phyloP scores from a whole-genome alignment of 64 coral and sea anemone genomes.

The Astreopora myriophthalma region DNA sequence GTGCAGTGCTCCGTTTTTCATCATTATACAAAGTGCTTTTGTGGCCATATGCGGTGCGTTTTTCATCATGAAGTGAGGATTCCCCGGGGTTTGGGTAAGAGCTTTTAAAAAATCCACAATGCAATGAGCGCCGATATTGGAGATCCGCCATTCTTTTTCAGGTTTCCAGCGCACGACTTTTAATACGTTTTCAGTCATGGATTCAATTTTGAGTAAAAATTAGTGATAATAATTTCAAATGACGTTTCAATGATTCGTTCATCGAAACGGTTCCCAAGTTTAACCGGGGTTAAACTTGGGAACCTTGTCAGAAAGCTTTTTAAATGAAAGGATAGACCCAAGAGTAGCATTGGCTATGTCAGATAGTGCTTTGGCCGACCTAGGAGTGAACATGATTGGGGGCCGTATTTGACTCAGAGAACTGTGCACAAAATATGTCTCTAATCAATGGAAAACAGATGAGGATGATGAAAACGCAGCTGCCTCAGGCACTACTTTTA shows the following conservation, averaged over 20 bases:
- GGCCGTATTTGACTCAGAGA: slow-evolving; percentile 51
- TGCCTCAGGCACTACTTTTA: slow-evolving; percentile 22
- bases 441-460: neutral
- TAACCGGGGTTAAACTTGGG: slow-evolving; percentile 33
- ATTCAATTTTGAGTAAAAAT: slow-evolving; percentile 60
- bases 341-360: slow-evolving; percentile 44
- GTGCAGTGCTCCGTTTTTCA: no score
- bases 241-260: no score
- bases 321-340: slow-evolving; percentile 51
- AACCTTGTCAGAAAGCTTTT: slow-evolving; percentile 34
- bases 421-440: slow-evolving; percentile 53
- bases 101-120: neutral
- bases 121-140: slow-evolving; percentile 19
- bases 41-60: no score
- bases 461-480: slow-evolving; percentile 2
- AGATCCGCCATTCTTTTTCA: slow-evolving; percentile 30
- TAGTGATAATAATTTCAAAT: no score
- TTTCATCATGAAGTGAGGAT: no score
- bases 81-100: slow-evolving; percentile 36
- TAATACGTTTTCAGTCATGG: slow-evolving; percentile 18
- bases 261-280: no score
- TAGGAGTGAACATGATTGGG: slow-evolving; percentile 46
- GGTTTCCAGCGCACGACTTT: no score
- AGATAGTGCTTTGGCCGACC: slow-evolving; percentile 39
- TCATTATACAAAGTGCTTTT: no score